Conservation (phyloP, 2,888 invertebrate species). For the Litoditis marina region DNA sequence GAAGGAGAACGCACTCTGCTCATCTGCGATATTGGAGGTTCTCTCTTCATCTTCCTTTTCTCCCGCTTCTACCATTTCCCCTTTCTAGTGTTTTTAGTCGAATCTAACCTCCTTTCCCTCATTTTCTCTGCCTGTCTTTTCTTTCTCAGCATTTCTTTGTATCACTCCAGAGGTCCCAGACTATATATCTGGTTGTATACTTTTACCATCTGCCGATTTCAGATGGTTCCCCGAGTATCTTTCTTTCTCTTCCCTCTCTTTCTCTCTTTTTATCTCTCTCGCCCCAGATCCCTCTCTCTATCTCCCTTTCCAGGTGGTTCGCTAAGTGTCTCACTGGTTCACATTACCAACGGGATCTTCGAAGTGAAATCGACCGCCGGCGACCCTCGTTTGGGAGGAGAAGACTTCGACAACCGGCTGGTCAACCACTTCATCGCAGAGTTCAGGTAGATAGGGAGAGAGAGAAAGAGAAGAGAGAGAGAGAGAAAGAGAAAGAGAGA, state of each 20-base stretch:
- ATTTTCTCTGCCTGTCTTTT: no score
- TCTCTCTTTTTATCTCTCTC: not conserved
- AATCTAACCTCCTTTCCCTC: no score
- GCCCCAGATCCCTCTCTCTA: no score
- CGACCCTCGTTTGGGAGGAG: slow-evolving; percentile 68
- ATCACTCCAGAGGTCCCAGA: no score
- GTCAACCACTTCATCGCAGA: slow-evolving; percentile 63
- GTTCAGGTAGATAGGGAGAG: slow-evolving; percentile 66
- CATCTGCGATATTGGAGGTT: slow-evolving; percentile 62
- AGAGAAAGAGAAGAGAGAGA: no score
- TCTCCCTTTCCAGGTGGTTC: no score
- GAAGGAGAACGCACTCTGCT: slow-evolving; percentile 43
- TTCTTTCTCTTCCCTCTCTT: not conserved
- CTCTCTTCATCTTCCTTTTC: no score
- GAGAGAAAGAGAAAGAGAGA: no score
- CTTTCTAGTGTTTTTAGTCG: no score
- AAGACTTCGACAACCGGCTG: slow-evolving; percentile 52
- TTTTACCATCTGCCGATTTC: not conserved
- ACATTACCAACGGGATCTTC: slow-evolving; percentile 38
- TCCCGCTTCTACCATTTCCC: not conserved
- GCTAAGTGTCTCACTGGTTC: slow-evolving; percentile 43
- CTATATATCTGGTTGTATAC: not conserved
- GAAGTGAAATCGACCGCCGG: slow-evolving; percentile 70
- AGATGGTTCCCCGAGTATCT: not conserved
- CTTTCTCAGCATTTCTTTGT: no score